These are phyloP conservation scores for Trachelipus rathkii DNA, from an alignment of 1,140 invertebrate genomes.

Conservation along the genomic window DNA sequence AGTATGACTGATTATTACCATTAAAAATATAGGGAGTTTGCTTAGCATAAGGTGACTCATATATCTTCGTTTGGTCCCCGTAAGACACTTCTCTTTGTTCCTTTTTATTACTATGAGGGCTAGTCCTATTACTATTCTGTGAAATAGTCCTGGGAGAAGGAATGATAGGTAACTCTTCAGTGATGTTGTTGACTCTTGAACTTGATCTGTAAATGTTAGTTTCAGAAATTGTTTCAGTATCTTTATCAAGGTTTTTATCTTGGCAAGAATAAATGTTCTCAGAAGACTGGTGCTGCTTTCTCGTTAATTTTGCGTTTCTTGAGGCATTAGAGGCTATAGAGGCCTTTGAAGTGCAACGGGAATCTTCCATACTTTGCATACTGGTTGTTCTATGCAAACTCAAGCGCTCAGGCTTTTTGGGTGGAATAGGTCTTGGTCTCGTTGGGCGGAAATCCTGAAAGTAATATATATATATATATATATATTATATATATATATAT, in stretches of 20 bases:
- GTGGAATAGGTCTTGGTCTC: slow-evolving; percentile 61
- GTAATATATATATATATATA: no score
- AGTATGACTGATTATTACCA: neutral
- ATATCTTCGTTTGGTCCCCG: neutral
- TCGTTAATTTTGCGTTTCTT: neutral
- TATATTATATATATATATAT: neutral
- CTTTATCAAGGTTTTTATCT: neutral
- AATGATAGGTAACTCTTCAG: neutral
- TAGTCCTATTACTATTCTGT: neutral
- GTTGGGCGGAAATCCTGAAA: slow-evolving; percentile 33
- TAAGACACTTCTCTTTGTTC: neutral
- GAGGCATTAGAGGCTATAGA: neutral
- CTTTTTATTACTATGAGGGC: neutral
- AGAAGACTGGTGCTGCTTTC: neutral
- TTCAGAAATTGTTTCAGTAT: neutral
- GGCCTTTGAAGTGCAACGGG: neutral
- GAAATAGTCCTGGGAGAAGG: neutral
- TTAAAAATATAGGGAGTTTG: neutral
- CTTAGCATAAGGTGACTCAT: neutral
- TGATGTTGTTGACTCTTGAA: neutral
- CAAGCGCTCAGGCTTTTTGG: slow-evolving; percentile 73
- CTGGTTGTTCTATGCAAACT: slow-evolving; percentile 75
- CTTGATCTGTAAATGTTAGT: neutral
- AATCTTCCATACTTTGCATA: slow-evolving; percentile 65
- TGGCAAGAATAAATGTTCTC: neutral